A percentile compares a stretch with the other conserved stretches of the same genome.
Evolutionary conservation across 2,113 vertebrate genomes (phyloP).

Genomic region (Oreamnos americanus): DNA sequence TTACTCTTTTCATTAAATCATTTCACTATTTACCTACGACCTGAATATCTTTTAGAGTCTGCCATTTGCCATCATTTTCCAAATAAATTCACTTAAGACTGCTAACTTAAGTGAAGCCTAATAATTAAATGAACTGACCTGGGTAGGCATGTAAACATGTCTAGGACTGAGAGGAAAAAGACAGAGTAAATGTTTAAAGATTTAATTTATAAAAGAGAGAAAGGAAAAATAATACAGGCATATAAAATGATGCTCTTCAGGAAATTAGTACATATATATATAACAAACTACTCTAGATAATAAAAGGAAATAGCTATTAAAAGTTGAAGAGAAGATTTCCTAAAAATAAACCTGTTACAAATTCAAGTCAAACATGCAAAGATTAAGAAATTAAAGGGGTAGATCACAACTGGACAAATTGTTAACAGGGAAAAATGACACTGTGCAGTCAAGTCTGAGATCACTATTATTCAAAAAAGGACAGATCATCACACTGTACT

Average conservation of each 20-base stretch:
- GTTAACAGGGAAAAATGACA: background rate
- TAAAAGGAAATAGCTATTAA: background rate
- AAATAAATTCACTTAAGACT: background rate
- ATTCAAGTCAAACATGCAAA: background rate
- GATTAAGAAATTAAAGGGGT: background rate
- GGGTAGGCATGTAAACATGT: background rate
- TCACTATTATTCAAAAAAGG: background rate
- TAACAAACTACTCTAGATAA: background rate
- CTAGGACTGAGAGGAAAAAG: background rate
- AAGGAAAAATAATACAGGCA: background rate
- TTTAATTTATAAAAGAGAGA: background rate
- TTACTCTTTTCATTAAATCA: background rate
- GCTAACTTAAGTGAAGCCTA: background rate
- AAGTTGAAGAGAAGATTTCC: background rate
- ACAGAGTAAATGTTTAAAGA: background rate
- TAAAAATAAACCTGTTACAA: background rate
- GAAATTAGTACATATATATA: background rate
- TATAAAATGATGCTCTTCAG: background rate
- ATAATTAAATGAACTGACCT: background rate
- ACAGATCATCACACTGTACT: background rate
- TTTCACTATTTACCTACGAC: constrained; percentile 32
- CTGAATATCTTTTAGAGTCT: background rate
- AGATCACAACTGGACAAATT: background rate
- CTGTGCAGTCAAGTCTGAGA: background rate
- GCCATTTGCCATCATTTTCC: background rate